Percentiles rank a stretch among this genome's conserved stretches.
phyloP scores from a whole-genome alignment of 2,888 invertebrate species.

The Trachelus iudaicus region DNA sequence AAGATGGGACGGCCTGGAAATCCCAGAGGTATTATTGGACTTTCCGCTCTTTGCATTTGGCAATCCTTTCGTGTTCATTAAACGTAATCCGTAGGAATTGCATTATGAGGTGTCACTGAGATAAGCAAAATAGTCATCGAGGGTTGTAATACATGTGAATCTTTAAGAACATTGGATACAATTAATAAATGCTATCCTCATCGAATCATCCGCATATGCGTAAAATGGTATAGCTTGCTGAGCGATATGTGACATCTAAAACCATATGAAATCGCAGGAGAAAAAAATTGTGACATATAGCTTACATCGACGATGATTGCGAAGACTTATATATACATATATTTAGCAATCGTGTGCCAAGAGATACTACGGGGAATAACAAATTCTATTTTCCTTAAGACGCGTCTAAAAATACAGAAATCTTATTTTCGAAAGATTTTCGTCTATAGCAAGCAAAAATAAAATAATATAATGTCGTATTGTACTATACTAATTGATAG shows the following conservation, averaged over 20 bases:
- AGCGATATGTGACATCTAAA: background rate
- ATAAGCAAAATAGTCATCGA: background rate
- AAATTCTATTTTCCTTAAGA: background rate
- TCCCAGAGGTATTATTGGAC: conserved; percentile 47
- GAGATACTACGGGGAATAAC: background rate
- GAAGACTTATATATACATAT: background rate
- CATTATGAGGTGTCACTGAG: background rate
- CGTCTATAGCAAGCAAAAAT: background rate
- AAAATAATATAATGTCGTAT: background rate
- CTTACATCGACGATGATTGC: background rate
- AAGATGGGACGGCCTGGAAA: conserved; percentile 40
- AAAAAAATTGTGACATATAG: background rate
- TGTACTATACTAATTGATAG: background rate
- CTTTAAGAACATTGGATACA: background rate
- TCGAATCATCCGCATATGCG: background rate
- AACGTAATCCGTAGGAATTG: background rate
- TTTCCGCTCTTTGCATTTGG: conserved; percentile 18
- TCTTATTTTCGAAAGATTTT: background rate
- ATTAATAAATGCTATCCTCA: background rate
- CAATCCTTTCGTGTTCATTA: background rate
- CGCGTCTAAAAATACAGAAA: background rate
- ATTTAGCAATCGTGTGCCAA: background rate
- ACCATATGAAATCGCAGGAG: background rate
- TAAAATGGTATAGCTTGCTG: background rate
- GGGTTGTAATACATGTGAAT: background rate